Percentiles rank a stretch among this genome's conserved stretches.
phyloP scores from a whole-genome alignment of 1,140 invertebrate species.

The Drosophila mojavensis region DNA sequence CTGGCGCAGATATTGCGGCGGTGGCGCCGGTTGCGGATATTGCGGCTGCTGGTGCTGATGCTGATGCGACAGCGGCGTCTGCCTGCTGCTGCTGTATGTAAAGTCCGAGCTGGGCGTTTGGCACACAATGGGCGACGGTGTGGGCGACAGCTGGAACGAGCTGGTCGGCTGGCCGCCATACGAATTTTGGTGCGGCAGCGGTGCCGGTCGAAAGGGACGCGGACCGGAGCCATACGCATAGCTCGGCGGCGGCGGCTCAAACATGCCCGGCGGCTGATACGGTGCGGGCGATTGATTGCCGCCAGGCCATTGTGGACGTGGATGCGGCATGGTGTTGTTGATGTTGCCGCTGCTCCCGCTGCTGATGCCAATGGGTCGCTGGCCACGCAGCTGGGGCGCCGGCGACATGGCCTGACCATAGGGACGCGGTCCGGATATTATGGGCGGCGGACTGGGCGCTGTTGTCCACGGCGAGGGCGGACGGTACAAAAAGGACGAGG shows the following conservation, averaged over 20 bases:
- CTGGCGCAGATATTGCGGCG: slow-evolving; percentile 61
- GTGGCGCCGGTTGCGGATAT: slow-evolving; percentile 56
- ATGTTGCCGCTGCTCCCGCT: background rate
- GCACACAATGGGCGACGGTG: slow-evolving; percentile 82
- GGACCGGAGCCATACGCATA: slow-evolving; percentile 50
- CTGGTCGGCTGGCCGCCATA: slow-evolving; percentile 73
- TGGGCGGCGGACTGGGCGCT: slow-evolving; percentile 86
- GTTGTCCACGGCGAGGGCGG: slow-evolving; percentile 87
- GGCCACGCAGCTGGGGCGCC: slow-evolving; percentile 83
- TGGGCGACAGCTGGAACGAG: slow-evolving; percentile 82
- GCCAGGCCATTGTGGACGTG: slow-evolving; percentile 87
- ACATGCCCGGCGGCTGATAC: slow-evolving; percentile 53
- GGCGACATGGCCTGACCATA: slow-evolving; percentile 85
- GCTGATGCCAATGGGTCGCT: slow-evolving; percentile 58
- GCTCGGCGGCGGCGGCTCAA: slow-evolving; percentile 20
- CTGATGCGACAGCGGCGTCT: slow-evolving; percentile 75
- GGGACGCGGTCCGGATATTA: slow-evolving; percentile 85
- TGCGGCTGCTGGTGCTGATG: slow-evolving; percentile 36
- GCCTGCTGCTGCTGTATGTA: slow-evolving; percentile 75
- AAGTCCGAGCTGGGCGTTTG: slow-evolving; percentile 79
- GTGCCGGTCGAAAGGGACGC: slow-evolving; percentile 66
- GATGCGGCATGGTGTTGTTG: slow-evolving; percentile 85
- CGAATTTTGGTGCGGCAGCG: slow-evolving; percentile 75
- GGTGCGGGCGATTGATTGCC: slow-evolving; percentile 83
- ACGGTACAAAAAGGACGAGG: slow-evolving; percentile 86